These are phyloP conservation scores for Malthinus flaveolus DNA, from an alignment of 2,888 invertebrate genomes.

Conservation along the genomic window DNA sequence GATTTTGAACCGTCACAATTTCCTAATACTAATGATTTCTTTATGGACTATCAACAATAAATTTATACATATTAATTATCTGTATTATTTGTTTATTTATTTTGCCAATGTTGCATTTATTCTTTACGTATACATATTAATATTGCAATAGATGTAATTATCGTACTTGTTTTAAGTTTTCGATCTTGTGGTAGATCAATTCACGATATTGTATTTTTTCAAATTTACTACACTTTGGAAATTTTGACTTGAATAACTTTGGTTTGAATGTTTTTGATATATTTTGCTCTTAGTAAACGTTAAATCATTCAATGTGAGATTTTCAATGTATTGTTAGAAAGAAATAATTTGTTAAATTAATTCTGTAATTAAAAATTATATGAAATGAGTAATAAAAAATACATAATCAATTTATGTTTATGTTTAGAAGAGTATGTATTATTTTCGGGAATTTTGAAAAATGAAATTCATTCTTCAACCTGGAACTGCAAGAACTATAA, in stretches of 20 bases:
- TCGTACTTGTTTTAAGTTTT: not conserved
- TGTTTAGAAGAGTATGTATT: no score
- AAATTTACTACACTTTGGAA: not conserved
- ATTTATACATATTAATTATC: slow-evolving; percentile 17
- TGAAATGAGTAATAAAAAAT: no score
- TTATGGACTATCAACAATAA: slow-evolving; percentile 42
- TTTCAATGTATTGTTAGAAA: not conserved
- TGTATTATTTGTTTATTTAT: slow-evolving; percentile 23
- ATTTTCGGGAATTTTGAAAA: no score
- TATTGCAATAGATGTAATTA: slow-evolving; percentile 5
- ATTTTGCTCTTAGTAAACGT: not conserved
- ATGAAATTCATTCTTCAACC: no score
- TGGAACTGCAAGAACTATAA: no score
- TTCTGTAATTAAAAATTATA: no score
- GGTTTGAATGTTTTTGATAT: not conserved
- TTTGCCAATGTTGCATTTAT: slow-evolving; percentile 25
- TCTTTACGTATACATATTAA: not conserved
- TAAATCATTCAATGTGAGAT: not conserved
- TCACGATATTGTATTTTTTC: not conserved
- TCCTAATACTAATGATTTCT: slow-evolving; percentile 52
- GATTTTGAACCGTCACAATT: slow-evolving; percentile 53
- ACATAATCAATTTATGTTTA: no score
- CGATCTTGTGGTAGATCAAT: not conserved
- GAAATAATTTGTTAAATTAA: not conserved
- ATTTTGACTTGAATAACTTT: not conserved